These are phyloP conservation scores for Pilophorus perplexus DNA, from an alignment of 2,888 invertebrate genomes.

Conservation along the genomic window DNA sequence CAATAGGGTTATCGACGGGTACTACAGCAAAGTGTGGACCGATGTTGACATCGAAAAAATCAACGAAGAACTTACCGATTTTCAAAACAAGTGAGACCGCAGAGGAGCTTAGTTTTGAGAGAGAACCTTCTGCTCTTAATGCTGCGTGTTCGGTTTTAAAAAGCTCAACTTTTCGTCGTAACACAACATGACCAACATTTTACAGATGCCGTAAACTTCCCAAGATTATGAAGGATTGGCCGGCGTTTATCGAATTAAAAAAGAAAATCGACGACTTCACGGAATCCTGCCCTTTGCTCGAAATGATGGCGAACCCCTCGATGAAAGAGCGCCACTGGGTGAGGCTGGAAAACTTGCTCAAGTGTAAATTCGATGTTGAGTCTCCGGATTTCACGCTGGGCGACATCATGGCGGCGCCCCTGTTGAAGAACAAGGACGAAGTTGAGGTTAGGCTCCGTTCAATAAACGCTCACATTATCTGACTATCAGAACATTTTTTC, in stretches of 20 bases:
- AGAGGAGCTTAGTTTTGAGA: background rate
- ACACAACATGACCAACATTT: too few species aligned
- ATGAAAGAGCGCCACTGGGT: constrained; percentile 82
- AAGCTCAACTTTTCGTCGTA: background rate
- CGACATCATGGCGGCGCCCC: constrained; percentile 79
- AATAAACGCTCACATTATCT: too few species aligned
- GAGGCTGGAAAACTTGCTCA: constrained; percentile 58
- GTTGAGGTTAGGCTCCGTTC: constrained; percentile 67
- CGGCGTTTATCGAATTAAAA: constrained; percentile 79
- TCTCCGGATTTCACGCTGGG: constrained; percentile 76
- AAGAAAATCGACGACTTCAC: constrained; percentile 89
- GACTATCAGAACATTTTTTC: too few species aligned
- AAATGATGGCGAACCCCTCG: constrained; percentile 83
- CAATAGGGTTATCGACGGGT: constrained; percentile 80
- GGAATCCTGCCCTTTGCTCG: constrained; percentile 79
- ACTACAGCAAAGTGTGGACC: constrained; percentile 79
- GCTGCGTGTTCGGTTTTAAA: background rate
- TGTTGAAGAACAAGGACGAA: constrained; percentile 78
- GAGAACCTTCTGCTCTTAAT: background rate
- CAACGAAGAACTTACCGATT: constrained; percentile 73
- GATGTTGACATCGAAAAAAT: constrained; percentile 82
- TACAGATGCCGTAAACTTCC: constrained; percentile 76
- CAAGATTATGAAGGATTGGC: constrained; percentile 82
- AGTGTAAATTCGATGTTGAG: constrained; percentile 72
- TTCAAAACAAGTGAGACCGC: constrained; percentile 57